Evolutionary conservation across 2,888 invertebrate species (phyloP).

Genomic region (Phalangium opilio): DNA sequence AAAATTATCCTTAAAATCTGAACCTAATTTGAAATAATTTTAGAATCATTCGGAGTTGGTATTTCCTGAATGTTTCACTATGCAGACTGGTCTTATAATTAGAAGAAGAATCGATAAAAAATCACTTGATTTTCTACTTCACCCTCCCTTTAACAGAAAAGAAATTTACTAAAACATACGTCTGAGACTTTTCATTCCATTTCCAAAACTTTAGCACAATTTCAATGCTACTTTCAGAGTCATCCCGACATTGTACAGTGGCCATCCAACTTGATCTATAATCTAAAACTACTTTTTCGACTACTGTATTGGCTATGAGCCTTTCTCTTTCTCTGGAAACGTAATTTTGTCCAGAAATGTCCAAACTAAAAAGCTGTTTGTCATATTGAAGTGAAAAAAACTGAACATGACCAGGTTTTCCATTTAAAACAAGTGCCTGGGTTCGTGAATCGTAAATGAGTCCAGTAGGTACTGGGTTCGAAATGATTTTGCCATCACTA

Average conservation of each 20-base stretch:
- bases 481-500: background rate
- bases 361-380: conserved; percentile 48
- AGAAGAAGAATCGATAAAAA: too few species aligned
- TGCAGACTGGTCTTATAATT: too few species aligned
- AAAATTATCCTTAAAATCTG: too few species aligned
- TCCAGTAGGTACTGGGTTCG: conserved; percentile 24
- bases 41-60: too few species aligned
- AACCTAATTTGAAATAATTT: too few species aligned
- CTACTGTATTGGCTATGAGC: conserved; percentile 44
- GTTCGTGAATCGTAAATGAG: conserved; percentile 27
- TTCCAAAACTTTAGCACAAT: conserved; percentile 59
- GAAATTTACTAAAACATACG: conserved; percentile 32
- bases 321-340: conserved; percentile 45
- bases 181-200: conserved; percentile 42
- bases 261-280: conserved; percentile 54
- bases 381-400: conserved; percentile 38
- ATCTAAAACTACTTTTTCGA: conserved; percentile 50
- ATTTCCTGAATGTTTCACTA: too few species aligned
- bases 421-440: conserved; percentile 32
- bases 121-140: too few species aligned
- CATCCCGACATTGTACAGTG: conserved; percentile 40
- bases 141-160: too few species aligned
- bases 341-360: conserved; percentile 54
- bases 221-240: conserved; percentile 43
- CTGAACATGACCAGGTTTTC: conserved; percentile 34